Evolutionary conservation across 1,140 invertebrate species (phyloP).

Genomic region (Acromyrmex echinatior): DNA sequence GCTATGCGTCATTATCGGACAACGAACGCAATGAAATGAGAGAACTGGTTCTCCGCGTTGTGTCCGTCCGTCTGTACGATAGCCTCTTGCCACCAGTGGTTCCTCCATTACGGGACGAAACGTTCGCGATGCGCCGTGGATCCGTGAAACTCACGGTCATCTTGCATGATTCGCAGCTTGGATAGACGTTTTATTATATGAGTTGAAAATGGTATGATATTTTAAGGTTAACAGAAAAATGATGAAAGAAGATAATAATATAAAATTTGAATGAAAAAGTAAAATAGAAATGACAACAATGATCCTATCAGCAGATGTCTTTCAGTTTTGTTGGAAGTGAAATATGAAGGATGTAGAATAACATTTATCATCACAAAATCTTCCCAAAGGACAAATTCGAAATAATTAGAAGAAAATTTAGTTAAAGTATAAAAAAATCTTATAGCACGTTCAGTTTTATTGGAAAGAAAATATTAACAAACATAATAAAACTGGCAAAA

Average conservation of each 20-base stretch:
- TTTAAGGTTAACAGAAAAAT: slow-evolving; percentile 5
- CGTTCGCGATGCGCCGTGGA: slow-evolving; percentile 44
- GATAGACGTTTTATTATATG: not conserved
- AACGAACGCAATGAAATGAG: slow-evolving; percentile 87
- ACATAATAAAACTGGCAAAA: not conserved
- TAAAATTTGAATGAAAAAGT: not conserved
- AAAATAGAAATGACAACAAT: not conserved
- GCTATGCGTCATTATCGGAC: slow-evolving; percentile 87
- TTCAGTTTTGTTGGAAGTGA: not conserved
- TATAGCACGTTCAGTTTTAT: not conserved
- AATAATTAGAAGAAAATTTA: not conserved
- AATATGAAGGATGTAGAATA: not conserved
- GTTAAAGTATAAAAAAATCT: not conserved
- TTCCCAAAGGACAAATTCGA: not conserved
- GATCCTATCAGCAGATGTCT: not conserved
- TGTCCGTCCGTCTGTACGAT: slow-evolving; percentile 82
- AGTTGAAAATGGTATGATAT: not conserved
- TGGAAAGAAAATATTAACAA: not conserved
- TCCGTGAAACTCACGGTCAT: slow-evolving; percentile 30
- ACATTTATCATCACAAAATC: not conserved
- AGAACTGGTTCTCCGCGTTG: slow-evolving; percentile 86
- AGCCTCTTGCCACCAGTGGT: slow-evolving; percentile 76
- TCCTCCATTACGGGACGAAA: slow-evolving; percentile 68
- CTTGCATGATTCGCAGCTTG: not conserved
- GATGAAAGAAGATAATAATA: not conserved